Evolutionary conservation across 1,140 invertebrate genomes (phyloP).

Genomic region (Matsumurasca onukii): DNA sequence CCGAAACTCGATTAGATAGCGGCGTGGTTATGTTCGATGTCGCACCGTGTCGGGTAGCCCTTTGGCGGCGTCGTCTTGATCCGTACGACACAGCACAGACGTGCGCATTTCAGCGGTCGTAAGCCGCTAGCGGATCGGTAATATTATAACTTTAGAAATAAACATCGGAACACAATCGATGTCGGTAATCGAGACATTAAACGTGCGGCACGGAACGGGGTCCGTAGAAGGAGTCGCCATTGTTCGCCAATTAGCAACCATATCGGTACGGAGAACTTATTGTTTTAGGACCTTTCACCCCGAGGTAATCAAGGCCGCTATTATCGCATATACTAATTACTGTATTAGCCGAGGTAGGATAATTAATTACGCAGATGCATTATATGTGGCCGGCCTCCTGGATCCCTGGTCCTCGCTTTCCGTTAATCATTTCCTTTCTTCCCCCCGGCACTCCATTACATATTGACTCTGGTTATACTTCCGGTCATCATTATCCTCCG

Average conservation of each 20-base stretch:
- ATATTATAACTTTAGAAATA: conserved; percentile 3
- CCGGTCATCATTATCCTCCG: conserved; percentile 1
- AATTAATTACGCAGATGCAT: conserved; percentile 26
- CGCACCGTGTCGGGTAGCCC: no score
- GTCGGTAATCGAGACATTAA: conserved; percentile 15
- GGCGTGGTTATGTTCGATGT: no score
- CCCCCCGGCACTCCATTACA: conserved; percentile 5
- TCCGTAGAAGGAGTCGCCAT: conserved; percentile 8
- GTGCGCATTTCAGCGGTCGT: neutral
- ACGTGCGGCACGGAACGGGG: neutral
- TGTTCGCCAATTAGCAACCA: conserved; percentile 13
- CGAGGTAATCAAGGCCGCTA: conserved; percentile 25
- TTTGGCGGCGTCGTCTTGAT: no score
- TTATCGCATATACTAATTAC: conserved; percentile 30
- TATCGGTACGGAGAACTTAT: conserved; percentile 21
- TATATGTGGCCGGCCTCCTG: conserved; percentile 6
- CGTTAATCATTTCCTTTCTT: conserved; percentile 14
- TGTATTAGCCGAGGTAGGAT: conserved; percentile 27
- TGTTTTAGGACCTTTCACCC: conserved; percentile 19
- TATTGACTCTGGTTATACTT: neutral
- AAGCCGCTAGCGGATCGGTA: neutral
- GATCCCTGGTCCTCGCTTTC: neutral
- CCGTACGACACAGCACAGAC: no score
- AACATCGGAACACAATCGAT: neutral
- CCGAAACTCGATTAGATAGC: no score